These are phyloP conservation scores for Ridgeia piscesae DNA, from an alignment of 1,140 invertebrate species.

Conservation along the genomic window DNA sequence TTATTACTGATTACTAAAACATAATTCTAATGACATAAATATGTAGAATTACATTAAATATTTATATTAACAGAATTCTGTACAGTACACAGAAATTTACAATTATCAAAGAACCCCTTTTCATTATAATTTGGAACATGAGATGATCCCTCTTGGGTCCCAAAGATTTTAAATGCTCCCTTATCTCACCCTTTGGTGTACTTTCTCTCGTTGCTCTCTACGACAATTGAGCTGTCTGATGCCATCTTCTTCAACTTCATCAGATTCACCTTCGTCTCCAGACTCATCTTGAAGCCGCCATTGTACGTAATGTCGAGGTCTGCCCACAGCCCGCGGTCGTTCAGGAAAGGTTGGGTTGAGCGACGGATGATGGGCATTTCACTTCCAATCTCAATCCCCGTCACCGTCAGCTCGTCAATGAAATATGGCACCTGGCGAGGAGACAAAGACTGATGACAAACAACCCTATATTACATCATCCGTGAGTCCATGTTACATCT, in stretches of 20 bases:
- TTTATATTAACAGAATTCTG: too few relatives aligned
- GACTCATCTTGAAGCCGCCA: conserved; percentile 82
- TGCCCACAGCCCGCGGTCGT: conserved; percentile 89
- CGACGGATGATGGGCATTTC: conserved; percentile 76
- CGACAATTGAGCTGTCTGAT: background rate
- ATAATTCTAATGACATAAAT: too few relatives aligned
- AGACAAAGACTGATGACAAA: background rate
- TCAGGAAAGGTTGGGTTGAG: conserved; percentile 71
- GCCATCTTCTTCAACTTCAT: conserved; percentile 72
- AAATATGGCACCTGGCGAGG: conserved; percentile 74
- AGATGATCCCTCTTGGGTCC: too few relatives aligned
- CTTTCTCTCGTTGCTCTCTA: background rate
- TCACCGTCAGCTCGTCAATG: conserved; percentile 79
- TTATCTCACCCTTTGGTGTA: background rate
- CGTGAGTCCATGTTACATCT: too few relatives aligned
- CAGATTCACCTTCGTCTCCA: conserved; percentile 90
- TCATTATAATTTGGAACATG: too few relatives aligned
- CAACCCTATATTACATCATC: too few relatives aligned
- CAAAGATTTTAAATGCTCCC: too few relatives aligned
- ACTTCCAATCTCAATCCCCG: conserved; percentile 75
- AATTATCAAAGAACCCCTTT: too few relatives aligned
- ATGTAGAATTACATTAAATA: too few relatives aligned
- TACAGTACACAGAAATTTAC: too few relatives aligned
- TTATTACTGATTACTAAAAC: too few relatives aligned
- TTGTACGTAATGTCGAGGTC: conserved; percentile 88